Percentiles rank a stretch among this genome's conserved stretches.
phyloP scores from a whole-genome alignment of 2,113 vertebrate species.

The Chlorocebus sabaeus region DNA sequence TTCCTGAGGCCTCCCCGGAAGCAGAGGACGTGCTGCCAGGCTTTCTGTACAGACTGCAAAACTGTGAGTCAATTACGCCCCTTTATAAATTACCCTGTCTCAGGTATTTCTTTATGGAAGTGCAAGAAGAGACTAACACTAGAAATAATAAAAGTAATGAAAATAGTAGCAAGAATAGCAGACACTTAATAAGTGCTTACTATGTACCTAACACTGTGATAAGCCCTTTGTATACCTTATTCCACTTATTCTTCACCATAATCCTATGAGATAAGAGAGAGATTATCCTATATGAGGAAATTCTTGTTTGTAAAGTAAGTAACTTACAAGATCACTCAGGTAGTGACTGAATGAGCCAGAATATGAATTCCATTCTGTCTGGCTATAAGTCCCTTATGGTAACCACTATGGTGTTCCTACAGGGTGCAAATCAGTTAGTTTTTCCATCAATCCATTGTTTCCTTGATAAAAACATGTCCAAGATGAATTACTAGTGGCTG shows the following conservation, averaged over 20 bases:
- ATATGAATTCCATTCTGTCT: neutral
- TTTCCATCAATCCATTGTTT: neutral
- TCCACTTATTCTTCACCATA: neutral
- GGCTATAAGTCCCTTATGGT: neutral
- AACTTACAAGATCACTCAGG: neutral
- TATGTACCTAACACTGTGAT: neutral
- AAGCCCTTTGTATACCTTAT: neutral
- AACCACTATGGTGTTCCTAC: neutral
- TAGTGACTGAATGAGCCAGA: neutral
- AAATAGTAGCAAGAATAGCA: neutral
- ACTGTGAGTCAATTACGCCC: too few relatives aligned
- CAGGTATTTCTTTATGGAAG: too few relatives aligned
- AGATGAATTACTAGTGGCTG: neutral
- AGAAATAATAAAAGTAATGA: neutral
- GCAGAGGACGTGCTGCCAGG: too few relatives aligned
- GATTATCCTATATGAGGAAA: neutral
- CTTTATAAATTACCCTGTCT: too few relatives aligned
- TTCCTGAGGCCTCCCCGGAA: too few relatives aligned
- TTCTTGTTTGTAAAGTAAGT: neutral
- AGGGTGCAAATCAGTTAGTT: neutral
- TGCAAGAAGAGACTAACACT: too few relatives aligned
- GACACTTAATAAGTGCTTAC: neutral
- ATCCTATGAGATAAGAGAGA: neutral
- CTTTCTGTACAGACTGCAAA: too few relatives aligned
- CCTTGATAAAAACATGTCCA: neutral